These are phyloP conservation scores for Rousettus leschenaultii DNA, from an alignment of 2,113 vertebrate species.

Conservation along the genomic window DNA sequence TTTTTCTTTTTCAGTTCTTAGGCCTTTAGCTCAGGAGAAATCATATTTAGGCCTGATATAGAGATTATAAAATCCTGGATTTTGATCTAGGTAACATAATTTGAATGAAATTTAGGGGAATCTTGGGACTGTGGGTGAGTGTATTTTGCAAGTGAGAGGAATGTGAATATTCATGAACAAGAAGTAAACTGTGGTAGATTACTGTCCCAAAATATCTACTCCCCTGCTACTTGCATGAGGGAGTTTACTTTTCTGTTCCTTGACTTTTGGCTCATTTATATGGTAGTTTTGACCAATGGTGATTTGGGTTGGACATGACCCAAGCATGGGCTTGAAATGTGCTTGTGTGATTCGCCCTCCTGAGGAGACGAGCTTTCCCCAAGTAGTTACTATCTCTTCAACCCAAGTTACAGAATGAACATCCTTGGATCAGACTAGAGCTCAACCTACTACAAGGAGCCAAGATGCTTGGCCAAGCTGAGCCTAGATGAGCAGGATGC, in stretches of 20 bases:
- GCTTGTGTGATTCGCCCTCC: not conserved
- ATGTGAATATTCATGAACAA: constrained; percentile 28
- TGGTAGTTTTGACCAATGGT: not conserved
- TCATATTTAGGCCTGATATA: not conserved
- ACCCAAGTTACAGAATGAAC: not conserved
- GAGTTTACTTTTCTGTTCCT: not conserved
- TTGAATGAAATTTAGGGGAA: not conserved
- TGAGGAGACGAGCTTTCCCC: not conserved
- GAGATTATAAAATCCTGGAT: not conserved
- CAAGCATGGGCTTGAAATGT: not conserved
- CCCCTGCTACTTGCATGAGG: not conserved
- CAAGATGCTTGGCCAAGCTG: not conserved
- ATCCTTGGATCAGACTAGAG: not conserved
- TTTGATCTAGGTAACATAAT: not conserved
- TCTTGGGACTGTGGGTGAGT: not conserved
- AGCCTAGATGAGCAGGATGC: not conserved
- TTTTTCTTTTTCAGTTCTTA: not conserved
- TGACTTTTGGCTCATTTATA: not conserved
- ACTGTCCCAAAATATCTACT: not conserved
- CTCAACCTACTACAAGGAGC: not conserved
- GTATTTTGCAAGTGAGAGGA: not conserved
- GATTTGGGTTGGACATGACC: not conserved
- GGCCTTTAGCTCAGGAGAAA: constrained; percentile 9
- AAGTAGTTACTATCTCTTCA: not conserved
- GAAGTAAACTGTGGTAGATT: not conserved